Conservation (phyloP, 2,888 invertebrate genomes). For the Sycophila texana region DNA sequence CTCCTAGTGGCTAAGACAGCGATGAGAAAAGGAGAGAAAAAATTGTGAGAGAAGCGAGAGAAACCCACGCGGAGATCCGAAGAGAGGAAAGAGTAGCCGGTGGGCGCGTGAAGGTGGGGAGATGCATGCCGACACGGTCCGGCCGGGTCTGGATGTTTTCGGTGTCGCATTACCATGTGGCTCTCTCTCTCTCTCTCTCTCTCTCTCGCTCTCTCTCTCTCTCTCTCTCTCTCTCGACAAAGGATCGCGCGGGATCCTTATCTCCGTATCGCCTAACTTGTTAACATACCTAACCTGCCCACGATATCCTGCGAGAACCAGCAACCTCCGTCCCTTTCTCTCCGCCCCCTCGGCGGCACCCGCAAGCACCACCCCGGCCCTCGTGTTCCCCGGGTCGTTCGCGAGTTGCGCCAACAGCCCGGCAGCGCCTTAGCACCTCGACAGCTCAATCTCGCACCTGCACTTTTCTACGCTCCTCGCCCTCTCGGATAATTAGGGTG, state of each 20-base stretch:
- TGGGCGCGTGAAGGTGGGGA: slow-evolving; percentile 12
- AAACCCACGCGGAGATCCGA: neutral
- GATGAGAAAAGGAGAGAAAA: slow-evolving; percentile 49
- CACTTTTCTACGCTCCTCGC: neutral
- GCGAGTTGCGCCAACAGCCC: no score
- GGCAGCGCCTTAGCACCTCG: no score
- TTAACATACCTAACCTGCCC: slow-evolving; percentile 73
- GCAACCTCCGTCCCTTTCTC: neutral
- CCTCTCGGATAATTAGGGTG: no score
- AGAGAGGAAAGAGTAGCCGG: neutral
- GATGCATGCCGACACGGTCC: slow-evolving; percentile 23
- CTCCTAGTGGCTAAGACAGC: neutral
- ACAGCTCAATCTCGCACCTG: slow-evolving; percentile 42
- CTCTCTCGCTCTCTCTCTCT: slow-evolving; percentile 50
- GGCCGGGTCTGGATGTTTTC: slow-evolving; percentile 63
- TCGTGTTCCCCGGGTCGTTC: no score
- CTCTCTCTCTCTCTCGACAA: slow-evolving; percentile 65
- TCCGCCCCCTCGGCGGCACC: no score
- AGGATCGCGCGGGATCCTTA: slow-evolving; percentile 73
- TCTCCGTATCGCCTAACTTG: slow-evolving; percentile 74
- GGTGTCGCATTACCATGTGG: slow-evolving; percentile 72
- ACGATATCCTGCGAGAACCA: slow-evolving; percentile 53
- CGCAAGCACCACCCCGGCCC: no score
- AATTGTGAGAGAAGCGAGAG: slow-evolving; percentile 2
- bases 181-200: slow-evolving; percentile 56